Evolutionary conservation across 2,797 vertebrate genomes (phyloP).

Genomic region (Eurystomus glaucurus): DNA sequence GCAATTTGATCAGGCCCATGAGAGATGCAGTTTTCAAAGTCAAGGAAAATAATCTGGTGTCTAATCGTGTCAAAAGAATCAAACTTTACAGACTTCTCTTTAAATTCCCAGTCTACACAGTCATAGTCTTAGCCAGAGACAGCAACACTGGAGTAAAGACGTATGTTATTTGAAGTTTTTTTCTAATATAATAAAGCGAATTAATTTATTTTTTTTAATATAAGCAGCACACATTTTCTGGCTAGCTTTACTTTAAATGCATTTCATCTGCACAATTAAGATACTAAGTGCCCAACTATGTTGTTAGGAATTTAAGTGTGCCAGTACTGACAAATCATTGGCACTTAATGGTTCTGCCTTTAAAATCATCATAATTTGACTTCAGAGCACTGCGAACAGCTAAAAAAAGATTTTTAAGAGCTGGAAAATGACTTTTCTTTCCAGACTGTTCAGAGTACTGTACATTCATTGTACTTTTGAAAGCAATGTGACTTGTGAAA

Average conservation of each 20-base stretch:
- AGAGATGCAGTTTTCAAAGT: background rate
- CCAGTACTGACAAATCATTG: conserved; percentile 41
- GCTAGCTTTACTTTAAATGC: background rate
- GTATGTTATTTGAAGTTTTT: background rate
- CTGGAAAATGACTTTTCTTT: conserved; percentile 60
- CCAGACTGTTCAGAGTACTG: conserved; percentile 56
- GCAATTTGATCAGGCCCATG: background rate
- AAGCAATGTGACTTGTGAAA: conserved; percentile 40
- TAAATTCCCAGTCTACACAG: conserved; percentile 8
- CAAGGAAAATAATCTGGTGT: background rate
- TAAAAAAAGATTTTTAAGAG: conserved; percentile 64
- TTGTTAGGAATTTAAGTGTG: background rate
- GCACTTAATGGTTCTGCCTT: conserved; percentile 28
- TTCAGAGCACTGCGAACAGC: conserved; percentile 37
- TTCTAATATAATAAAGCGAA: background rate
- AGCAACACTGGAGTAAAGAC: background rate
- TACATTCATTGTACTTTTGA: conserved; percentile 63
- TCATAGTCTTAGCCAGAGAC: background rate
- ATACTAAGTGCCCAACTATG: background rate
- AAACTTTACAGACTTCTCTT: background rate
- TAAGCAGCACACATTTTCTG: background rate
- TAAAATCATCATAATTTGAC: conserved; percentile 57
- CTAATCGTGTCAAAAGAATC: background rate
- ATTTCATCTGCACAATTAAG: conserved; percentile 10
- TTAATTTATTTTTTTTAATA: background rate